Evolutionary conservation across 2,113 vertebrate genomes (phyloP), one percentile per base, ranked within the genome.

Genomic region (Semnornis frantzii): DNA sequence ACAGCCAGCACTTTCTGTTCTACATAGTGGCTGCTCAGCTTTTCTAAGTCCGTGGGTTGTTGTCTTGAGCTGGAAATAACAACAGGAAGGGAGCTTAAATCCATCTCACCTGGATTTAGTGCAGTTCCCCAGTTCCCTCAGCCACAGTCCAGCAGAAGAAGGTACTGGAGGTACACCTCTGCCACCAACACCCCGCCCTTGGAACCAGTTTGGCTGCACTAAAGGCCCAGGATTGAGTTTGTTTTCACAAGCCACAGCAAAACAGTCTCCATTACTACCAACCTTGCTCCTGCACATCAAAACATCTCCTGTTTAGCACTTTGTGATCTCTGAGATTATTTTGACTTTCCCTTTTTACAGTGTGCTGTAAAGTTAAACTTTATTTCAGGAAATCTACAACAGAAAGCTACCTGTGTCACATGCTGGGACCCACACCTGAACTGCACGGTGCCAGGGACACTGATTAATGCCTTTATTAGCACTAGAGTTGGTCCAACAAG

Each of bases 331-430:
- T 64, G 85, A 93, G 58, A 90, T 94, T 72, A 79, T 81, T 86
- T 65, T 86, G 80, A 91, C 73, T 96, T 91, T 71, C 50, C 58
- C 37, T 85, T 96, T 96, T 90, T 86, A 95, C 93, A 77, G 72
- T 73, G 48, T 0, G 3, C 65, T 91, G 63, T 94, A 94, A 96
- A 96, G 93, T 87, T 85, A 92, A 89, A 74, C 10, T 34, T 91
- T 63, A 65, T 66, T 84, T 76, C 62, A 77, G 92, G 46, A 54
- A 84, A 87, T 68, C 27, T 58, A 3, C 85, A 74, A 80, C 60
- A 73, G 58, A 84, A 82, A 87, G 54, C 15, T 33, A 52, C 10
- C 23, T 8, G 13, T 73, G 39, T 42, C 78, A 83, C 62, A 58
- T 59, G 85, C 87, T 81, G 77, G 50, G 70, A 60, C 31, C 19